These are phyloP conservation scores for Lasioglossum marginatum DNA, from an alignment of 2,888 invertebrate genomes.

Conservation along the genomic window DNA sequence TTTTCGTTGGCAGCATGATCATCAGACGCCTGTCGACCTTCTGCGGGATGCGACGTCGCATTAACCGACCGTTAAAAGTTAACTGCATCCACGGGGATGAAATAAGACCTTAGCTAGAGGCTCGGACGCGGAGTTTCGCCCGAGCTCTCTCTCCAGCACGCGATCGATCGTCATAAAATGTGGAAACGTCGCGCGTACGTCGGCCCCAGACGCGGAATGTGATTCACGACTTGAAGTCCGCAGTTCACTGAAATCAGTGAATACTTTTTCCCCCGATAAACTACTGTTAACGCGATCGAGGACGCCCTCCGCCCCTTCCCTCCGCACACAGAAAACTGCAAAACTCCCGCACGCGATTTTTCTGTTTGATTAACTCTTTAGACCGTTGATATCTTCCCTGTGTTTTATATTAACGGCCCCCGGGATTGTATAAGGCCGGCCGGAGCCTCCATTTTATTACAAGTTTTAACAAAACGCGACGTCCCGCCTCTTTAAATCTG, in stretches of 20 bases:
- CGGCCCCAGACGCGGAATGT: conserved; percentile 61
- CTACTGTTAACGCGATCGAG: conserved; percentile 52
- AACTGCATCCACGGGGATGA: conserved; percentile 51
- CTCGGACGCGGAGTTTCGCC: conserved; percentile 4
- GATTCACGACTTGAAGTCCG: conserved; percentile 64
- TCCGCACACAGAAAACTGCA: not conserved
- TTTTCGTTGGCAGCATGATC: not conserved
- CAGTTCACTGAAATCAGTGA: conserved; percentile 56
- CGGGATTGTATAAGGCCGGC: conserved; percentile 5
- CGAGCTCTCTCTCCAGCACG: not conserved
- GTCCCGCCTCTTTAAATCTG: not conserved
- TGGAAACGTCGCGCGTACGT: conserved; percentile 66
- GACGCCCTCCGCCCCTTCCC: not conserved
- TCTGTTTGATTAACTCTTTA: conserved; percentile 23
- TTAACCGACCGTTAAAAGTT: conserved; percentile 53
- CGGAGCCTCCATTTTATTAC: conserved; percentile 2
- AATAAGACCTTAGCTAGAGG: conserved; percentile 49
- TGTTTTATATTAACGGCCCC: conserved; percentile 10
- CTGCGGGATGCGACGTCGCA: conserved; percentile 38
- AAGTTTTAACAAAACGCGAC: not conserved
- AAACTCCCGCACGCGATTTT: conserved; percentile 5
- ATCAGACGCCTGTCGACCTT: not conserved
- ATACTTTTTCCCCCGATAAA: conserved; percentile 49
- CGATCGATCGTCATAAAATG: conserved; percentile 69
- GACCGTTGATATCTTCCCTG: not conserved